Conservation (phyloP, 2,888 invertebrate species). For the Eupithecia abbreviata region DNA sequence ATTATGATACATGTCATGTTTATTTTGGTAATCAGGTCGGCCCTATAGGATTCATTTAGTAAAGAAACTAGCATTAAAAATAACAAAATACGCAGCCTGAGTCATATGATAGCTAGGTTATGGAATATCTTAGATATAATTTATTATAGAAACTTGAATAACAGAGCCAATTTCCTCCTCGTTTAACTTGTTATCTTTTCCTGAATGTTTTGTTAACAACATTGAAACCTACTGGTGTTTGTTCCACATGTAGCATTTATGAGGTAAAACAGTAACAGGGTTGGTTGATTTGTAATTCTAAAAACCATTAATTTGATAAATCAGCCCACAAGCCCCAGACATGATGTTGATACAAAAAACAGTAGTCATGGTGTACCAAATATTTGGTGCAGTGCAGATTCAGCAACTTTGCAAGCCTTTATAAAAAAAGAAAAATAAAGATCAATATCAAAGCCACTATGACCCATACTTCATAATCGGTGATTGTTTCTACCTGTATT, state of each 20-base stretch:
- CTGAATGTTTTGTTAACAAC: neutral
- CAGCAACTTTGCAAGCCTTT: no score
- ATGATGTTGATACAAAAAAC: no score
- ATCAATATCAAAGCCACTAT: no score
- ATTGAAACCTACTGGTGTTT: neutral
- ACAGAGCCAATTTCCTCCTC: neutral
- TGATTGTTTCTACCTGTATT: no score
- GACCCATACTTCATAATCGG: no score
- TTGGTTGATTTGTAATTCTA: neutral
- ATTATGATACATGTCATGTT: neutral
- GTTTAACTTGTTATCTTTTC: neutral
- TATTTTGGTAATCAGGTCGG: conserved; percentile 22
- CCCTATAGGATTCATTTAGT: neutral
- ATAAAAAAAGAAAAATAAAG: no score
- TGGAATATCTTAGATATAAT: neutral
- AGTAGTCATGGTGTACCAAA: no score
- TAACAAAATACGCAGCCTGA: neutral
- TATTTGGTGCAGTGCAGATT: no score
- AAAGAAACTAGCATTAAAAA: neutral
- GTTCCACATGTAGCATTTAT: neutral
- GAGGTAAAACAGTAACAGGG: neutral
- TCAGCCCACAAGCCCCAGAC: no score
- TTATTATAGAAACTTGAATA: neutral
- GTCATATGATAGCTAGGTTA: neutral
- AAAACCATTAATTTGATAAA: no score